Conservation (phyloP, 2,797 vertebrate species). For the Myotis findleyi region DNA sequence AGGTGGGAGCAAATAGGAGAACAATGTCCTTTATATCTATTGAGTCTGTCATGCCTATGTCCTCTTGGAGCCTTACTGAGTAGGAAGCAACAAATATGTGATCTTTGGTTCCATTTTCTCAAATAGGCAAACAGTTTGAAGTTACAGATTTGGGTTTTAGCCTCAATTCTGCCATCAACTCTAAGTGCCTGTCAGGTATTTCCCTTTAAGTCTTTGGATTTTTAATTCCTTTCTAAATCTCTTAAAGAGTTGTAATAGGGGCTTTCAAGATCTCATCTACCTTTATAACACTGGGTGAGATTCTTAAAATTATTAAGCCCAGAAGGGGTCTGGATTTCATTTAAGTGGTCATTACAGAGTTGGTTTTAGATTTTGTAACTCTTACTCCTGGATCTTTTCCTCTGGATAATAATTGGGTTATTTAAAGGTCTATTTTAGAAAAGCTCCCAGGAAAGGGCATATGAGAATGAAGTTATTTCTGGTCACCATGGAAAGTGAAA, state of each 20-base stretch:
- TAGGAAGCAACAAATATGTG: neutral
- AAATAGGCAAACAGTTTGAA: constrained; percentile 31
- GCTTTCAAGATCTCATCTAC: constrained; percentile 14
- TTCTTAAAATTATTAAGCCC: neutral
- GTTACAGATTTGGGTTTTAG: constrained; percentile 37
- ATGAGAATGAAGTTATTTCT: constrained; percentile 28
- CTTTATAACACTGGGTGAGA: constrained; percentile 29
- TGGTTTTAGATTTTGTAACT: constrained; percentile 28
- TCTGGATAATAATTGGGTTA: constrained; percentile 36
- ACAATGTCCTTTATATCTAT: neutral
- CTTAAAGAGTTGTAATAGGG: neutral
- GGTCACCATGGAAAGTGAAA: neutral
- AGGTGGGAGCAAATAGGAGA: neutral
- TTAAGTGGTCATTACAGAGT: neutral
- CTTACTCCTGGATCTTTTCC: constrained; percentile 25
- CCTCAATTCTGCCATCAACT: neutral
- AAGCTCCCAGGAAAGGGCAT: neutral
- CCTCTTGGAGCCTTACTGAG: neutral
- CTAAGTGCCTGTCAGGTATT: neutral
- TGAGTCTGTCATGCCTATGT: neutral
- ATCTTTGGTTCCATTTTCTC: neutral
- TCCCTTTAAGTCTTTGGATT: constrained; percentile 34
- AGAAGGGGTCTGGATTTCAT: neutral
- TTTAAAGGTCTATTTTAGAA: constrained; percentile 18
- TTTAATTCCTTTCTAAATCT: constrained; percentile 34